Evolutionary conservation across 1,140 invertebrate genomes (phyloP), one percentile per base, ranked within the genome.

Genomic region (Ericerus pela): DNA sequence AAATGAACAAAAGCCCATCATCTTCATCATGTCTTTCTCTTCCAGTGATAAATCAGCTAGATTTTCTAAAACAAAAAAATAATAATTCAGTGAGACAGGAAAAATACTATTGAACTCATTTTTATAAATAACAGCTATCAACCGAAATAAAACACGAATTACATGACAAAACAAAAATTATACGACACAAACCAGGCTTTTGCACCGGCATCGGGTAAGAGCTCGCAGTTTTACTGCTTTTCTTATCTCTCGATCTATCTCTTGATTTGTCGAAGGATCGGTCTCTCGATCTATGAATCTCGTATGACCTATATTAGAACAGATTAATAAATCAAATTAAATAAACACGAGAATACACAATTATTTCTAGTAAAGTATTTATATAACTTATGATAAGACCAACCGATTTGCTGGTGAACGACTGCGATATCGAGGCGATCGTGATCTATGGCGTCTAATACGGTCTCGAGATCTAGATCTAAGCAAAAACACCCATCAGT

Each of bases 1-100:
- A 72, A 99, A 99, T 47, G 77, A 82, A 69, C 85, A 86, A 71
- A 98, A 98, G 30, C 95, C 95, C 93, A 98, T 96, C 47, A 90
- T 70, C 68, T 87, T 89, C 73, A 94, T 84, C 92, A 98, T 96
- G 67, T 92, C 87, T 62, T 89, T 82, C 71, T 98, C 94, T 63
- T 97, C 94, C 11, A 88, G 82, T 22, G 78, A 80, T 70, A 87
- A 87, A 2, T 84, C 84, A 69, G 82, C 80, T 37, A 87, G 72
- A 70, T 86, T 84, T 12, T 80, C 81, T 6, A n/a, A n/a, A n/a
- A n/a, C n/a, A n/a, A n/a, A n/a, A n/a, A n/a, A n/a, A n/a, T n/a
- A 84, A 80, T 69, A 61, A 63, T 61, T 65, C 61, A 56, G 41
- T 26, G 55, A 58, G 56, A 28, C 56, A 58, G 54, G 54, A 60